Percentiles rank a stretch among this genome's conserved stretches.
Evolutionary conservation across 2,888 invertebrate genomes (phyloP).

Genomic region (Caenorhabditis drosophilae): DNA sequence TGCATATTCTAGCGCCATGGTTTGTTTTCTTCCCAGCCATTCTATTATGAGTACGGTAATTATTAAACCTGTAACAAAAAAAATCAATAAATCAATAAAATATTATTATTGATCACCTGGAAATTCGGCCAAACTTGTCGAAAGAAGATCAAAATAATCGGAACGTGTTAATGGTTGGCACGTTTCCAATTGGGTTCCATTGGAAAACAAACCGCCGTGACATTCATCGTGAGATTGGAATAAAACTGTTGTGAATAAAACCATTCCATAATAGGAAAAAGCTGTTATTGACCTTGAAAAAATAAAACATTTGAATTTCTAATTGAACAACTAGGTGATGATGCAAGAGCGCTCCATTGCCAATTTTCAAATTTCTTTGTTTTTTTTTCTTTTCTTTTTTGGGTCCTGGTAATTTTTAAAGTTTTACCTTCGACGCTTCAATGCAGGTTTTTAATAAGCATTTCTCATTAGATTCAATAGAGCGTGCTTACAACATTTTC

Average conservation of each 20-base stretch:
- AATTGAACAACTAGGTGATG: no score
- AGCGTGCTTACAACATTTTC: no score
- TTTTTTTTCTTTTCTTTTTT: no score
- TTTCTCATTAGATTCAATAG: no score
- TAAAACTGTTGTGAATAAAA: slow-evolving; percentile 90
- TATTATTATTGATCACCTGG: slow-evolving; percentile 75
- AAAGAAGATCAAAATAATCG: slow-evolving; percentile 88
- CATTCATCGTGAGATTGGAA: slow-evolving; percentile 76
- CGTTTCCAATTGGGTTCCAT: slow-evolving; percentile 57
- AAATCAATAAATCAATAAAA: neutral
- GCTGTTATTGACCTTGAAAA: slow-evolving; percentile 75
- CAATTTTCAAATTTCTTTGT: no score
- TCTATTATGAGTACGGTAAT: slow-evolving; percentile 88
- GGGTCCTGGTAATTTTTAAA: no score
- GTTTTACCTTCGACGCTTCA: no score
- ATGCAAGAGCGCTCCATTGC: no score
- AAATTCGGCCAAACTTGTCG: slow-evolving; percentile 93
- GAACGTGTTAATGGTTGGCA: slow-evolving; percentile 78
- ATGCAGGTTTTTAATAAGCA: no score
- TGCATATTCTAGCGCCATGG: slow-evolving; percentile 90
- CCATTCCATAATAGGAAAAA: slow-evolving; percentile 92
- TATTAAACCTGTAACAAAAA: slow-evolving; percentile 80
- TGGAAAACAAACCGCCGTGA: slow-evolving; percentile 50
- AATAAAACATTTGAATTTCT: no score
- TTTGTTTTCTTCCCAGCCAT: slow-evolving; percentile 85